Evolutionary conservation across 2,113 vertebrate genomes (phyloP).

Genomic region (Corydoras maculifer): DNA sequence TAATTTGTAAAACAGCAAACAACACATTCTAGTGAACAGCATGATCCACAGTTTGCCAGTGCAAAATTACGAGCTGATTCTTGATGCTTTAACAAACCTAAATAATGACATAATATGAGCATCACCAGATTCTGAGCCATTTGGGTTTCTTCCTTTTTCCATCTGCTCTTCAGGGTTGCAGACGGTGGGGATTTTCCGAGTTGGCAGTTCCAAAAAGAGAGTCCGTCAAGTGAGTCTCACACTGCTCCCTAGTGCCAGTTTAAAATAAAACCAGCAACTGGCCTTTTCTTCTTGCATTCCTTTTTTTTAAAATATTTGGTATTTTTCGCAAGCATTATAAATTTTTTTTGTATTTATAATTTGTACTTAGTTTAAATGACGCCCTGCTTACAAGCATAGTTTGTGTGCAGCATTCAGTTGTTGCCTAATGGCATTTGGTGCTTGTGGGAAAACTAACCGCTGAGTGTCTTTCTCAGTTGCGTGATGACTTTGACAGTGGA

Average conservation of each 20-base stretch:
- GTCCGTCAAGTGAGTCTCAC: slow-evolving; percentile 75
- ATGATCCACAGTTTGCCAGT: not conserved
- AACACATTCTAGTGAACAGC: not conserved
- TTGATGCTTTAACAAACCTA: not conserved
- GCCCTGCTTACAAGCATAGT: too few relatives aligned
- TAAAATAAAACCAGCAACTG: not conserved
- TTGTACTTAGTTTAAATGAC: too few relatives aligned
- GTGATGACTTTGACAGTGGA: slow-evolving; percentile 61
- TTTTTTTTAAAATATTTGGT: too few relatives aligned
- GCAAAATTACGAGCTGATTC: not conserved
- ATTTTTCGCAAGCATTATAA: too few relatives aligned
- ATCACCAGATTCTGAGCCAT: not conserved
- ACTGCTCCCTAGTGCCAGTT: slow-evolving; percentile 19
- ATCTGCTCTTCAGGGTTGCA: slow-evolving; percentile 70
- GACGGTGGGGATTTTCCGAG: slow-evolving; percentile 83
- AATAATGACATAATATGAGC: not conserved
- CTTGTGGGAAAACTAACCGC: too few relatives aligned
- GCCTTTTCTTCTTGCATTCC: too few relatives aligned
- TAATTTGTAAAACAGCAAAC: too few relatives aligned
- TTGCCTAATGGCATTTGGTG: not conserved
- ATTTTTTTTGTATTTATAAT: too few relatives aligned
- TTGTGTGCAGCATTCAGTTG: too few relatives aligned
- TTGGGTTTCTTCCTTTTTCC: slow-evolving; percentile 1
- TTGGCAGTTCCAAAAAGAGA: slow-evolving; percentile 82
- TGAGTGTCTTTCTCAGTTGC: slow-evolving; percentile 45